Base-by-base conservation (phyloP, 2,113 vertebrate species). In the Dipodomys ordii region DNA sequence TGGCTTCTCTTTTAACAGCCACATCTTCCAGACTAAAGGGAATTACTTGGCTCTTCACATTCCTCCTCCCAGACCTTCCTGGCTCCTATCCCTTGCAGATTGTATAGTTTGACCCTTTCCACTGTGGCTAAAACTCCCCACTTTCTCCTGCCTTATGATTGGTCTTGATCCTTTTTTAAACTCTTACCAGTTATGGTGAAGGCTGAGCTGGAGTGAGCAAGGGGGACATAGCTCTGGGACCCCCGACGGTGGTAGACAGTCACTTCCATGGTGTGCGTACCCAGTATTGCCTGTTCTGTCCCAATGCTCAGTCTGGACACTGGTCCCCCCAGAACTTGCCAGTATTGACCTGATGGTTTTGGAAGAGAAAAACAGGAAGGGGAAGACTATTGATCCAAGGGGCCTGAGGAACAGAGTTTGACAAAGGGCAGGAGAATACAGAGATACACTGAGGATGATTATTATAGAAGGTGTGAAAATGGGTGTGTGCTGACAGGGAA, bases 181-280 rank as follows among this genome's bases (percentile, higher is more conserved):
- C 27, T 57, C 98, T 97, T 97, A 99, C 99, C 99, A 15, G 99
- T 99, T 96, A 99, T 97, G 86, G 98, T 97, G 97, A 99, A 99
- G 94, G 98, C 96, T 9, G 98, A 98, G 83, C 98, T 98, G 92
- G 98, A 97, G 0, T 98, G 98, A 88, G 99, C 99, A 0, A 99
- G 98, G 44, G 99, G 99, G 83, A 99, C 97, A 35, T 99, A 99
- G 97, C 98, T 99, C 97, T 98, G 97, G 89, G 96, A 96, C 7
- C 99, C 99, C 0, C 99, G 98, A 83, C 96, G 98, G 97, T 99
- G 99, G 95, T 99, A 99, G 94, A 99, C 98, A 2, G 99, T 98
- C 1, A 99, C 98, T 95, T 99, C 98, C 99, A 99, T 99, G 97
- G 94, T 98, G 95, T 99, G 99, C 95, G 99, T 99, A 95, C 99